These are phyloP conservation scores for Onthophagus sagittarius DNA, from an alignment of 2,888 invertebrate species.

Conservation along the genomic window DNA sequence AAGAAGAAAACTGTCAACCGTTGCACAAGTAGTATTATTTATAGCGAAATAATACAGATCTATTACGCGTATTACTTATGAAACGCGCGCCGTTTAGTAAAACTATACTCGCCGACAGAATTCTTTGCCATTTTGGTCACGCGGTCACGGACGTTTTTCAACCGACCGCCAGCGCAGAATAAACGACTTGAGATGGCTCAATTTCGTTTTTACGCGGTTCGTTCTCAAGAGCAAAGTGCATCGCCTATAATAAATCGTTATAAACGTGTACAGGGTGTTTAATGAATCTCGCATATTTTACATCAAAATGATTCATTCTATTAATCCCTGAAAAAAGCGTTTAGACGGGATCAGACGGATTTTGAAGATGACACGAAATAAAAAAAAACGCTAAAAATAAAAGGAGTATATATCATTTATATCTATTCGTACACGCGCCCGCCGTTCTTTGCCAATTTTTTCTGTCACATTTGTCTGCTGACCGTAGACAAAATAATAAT, in stretches of 20 bases:
- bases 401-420: background rate
- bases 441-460: background rate
- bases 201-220: background rate
- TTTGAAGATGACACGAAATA: background rate
- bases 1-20: background rate
- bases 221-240: background rate
- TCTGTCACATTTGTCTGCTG: background rate
- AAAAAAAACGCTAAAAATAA: background rate
- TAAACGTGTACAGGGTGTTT: too few relatives aligned
- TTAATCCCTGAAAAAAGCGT: background rate
- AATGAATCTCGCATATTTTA: too few relatives aligned
- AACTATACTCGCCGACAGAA: background rate
- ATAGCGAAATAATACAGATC: background rate
- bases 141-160: background rate
- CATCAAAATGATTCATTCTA: too few relatives aligned
- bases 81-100: background rate
- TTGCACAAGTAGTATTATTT: background rate
- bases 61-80: background rate
- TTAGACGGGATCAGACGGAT: background rate
- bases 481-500: conserved; percentile 24
- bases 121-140: background rate
- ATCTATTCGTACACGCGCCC: background rate
- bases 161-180: background rate
- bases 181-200: background rate
- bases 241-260: background rate